A percentile compares a stretch with the other conserved stretches of the same genome.
Evolutionary conservation across 1,140 invertebrate species (phyloP).

Genomic region (Listronotus bonariensis): DNA sequence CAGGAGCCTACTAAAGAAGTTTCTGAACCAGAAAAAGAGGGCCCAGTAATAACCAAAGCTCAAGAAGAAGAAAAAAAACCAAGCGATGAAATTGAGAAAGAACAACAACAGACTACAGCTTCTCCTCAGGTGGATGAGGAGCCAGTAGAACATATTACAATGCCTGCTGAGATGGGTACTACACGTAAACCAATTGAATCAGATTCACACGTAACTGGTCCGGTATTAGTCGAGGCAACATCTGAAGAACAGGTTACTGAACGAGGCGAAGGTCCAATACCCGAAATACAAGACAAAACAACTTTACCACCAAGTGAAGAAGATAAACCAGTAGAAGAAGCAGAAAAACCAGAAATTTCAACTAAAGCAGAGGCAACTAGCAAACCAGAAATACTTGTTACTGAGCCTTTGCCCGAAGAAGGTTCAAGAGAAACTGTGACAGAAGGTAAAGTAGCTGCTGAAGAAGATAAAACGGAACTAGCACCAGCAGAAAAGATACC

Average conservation of each 20-base stretch:
- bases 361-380: no score
- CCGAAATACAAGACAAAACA: not conserved
- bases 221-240: constrained; percentile 29
- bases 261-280: not conserved
- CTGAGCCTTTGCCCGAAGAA: no score
- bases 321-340: not conserved
- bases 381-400: no score
- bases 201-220: constrained; percentile 24
- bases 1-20: not conserved
- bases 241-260: constrained; percentile 18
- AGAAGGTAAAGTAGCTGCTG: no score
- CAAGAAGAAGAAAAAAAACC: constrained; percentile 21
- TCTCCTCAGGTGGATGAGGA: not conserved
- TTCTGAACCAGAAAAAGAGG: constrained; percentile 4
- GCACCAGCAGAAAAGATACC: not conserved
- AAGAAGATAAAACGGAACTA: not conserved
- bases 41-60: constrained; percentile 6
- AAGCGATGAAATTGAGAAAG: constrained; percentile 31
- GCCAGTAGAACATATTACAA: constrained; percentile 33
- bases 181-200: constrained; percentile 34
- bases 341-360: not conserved
- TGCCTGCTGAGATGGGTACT: constrained; percentile 13
- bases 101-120: constrained; percentile 7
- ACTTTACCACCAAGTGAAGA: not conserved
- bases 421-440: no score